A percentile compares a stretch with the other conserved stretches of the same genome.
Conservation (phyloP, 2,113 vertebrate species). For the Bostrychus sinensis region DNA sequence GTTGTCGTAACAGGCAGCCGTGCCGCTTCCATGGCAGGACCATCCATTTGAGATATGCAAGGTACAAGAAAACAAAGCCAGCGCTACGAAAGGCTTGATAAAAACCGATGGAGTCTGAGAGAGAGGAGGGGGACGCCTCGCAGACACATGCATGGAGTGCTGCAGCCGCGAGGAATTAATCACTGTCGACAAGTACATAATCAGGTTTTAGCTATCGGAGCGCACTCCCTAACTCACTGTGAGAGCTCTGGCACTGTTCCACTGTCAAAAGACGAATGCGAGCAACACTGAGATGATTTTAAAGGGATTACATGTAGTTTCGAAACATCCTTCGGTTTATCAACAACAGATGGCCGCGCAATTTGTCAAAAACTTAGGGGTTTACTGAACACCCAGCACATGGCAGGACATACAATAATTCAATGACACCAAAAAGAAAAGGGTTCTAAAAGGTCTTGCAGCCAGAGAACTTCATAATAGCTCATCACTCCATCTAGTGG, state of each 20-base stretch:
- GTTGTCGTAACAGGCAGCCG: constrained; percentile 56
- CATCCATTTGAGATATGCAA: constrained; percentile 51
- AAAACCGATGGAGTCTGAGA: constrained; percentile 49
- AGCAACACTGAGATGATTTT: constrained; percentile 7
- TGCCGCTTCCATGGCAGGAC: constrained; percentile 53
- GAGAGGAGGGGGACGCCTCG: background rate
- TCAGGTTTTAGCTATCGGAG: constrained; percentile 50
- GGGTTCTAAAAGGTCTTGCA: background rate
- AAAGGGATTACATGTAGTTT: background rate
- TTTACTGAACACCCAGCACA: background rate
- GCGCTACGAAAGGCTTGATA: constrained; percentile 38
- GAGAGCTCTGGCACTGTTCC: constrained; percentile 25
- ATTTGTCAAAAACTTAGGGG: background rate
- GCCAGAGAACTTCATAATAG: background rate
- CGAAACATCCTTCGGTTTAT: background rate
- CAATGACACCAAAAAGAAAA: background rate
- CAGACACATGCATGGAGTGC: constrained; percentile 49
- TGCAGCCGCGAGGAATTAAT: constrained; percentile 54
- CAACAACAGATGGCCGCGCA: background rate
- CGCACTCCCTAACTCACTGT: constrained; percentile 16
- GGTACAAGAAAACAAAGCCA: constrained; percentile 57
- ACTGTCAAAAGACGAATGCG: constrained; percentile 15
- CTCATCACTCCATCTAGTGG: background rate
- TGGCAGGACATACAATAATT: background rate
- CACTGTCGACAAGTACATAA: constrained; percentile 52